These are phyloP conservation scores for Drosophila kanekoi DNA, from an alignment of 2,888 invertebrate species.

Conservation along the genomic window DNA sequence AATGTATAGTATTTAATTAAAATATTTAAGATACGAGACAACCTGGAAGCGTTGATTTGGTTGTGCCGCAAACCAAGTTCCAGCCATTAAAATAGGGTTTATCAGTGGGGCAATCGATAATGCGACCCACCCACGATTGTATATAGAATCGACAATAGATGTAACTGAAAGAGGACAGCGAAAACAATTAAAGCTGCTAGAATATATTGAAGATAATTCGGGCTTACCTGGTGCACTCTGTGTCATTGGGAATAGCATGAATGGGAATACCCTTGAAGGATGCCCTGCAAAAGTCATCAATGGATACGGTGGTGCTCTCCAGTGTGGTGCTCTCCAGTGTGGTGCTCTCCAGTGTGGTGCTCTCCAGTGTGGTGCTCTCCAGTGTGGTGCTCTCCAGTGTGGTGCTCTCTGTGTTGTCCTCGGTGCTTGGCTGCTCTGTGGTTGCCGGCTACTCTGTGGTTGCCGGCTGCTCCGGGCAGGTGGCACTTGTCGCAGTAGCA, in stretches of 20 bases:
- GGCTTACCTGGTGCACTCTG: conserved; percentile 33
- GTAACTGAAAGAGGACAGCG: conserved; percentile 16
- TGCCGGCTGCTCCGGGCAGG: conserved; percentile 6
- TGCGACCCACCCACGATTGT: conserved; percentile 4
- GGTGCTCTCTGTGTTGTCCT: neutral
- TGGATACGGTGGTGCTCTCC: neutral
- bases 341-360: neutral
- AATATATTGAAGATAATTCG: neutral
- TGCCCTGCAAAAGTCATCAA: conserved; percentile 8
- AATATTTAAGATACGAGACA: conserved; percentile 9
- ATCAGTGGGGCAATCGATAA: conserved; percentile 9
- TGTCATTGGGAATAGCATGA: conserved; percentile 32
- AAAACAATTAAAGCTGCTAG: neutral
- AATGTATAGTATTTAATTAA: no score
- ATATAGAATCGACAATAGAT: conserved; percentile 8
- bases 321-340: neutral
- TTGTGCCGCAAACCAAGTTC: conserved; percentile 8
- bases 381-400: conserved; percentile 2
- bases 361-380: neutral
- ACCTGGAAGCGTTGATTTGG: conserved; percentile 10
- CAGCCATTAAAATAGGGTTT: conserved; percentile 32
- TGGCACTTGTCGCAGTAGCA: conserved; percentile 14
- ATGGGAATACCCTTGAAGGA: neutral
- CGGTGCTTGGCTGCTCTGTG: neutral
- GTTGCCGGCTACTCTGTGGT: neutral